Evolutionary conservation across 2,113 vertebrate genomes (phyloP), one percentile per base, ranked within the genome.

Genomic region (Neolamprologus modestus): DNA sequence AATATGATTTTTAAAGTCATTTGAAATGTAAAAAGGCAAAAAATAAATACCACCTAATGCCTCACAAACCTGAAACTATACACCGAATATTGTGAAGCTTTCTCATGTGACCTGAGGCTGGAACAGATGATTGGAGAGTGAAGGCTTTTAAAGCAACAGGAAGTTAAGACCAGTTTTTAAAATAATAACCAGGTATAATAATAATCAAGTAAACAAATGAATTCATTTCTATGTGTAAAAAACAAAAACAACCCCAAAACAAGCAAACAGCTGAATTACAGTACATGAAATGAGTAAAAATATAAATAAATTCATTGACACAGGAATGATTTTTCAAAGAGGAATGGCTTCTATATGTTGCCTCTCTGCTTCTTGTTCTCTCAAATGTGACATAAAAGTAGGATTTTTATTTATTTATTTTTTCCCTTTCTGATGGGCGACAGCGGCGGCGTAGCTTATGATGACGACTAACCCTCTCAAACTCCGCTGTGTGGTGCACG

Each of bases 281-380:
- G 82, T 78, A 91, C 21, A 12, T 87, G 50, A 89, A 90, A 89
- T 47, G 13, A 73, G 31, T 88, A 89, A 92, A 91, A 90, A 78
- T 6, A 92, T 93, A 94, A 94, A 94, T 94, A 86, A 92, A 92
- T 53, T 81, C 87, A 90, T 86, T 92, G 93, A 95, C 45, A 89
- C 54, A 88, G 86, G 88, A 93, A 92, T 89, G 89, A 61, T 33
- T 89, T 88, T 86, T 87, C 14, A 12, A 19, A 47, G 16, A 24
- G 84, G 54, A 92, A 90, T 68, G 83, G 63, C 79, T 85, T 88
- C n/a, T 28, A 59, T 24, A 6, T 35, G 13, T 66, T 71, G 57
- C 84, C 84, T 83, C 42, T 87, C 81, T 68, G 83, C 42, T 88
- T 91, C 83, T 79, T 82, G 82, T 89, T 87, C 35, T 89, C 40